Base-by-base conservation (phyloP, 37 sponge, comb jelly and placozoan species). In the Dysidea cf. avara region DNA sequence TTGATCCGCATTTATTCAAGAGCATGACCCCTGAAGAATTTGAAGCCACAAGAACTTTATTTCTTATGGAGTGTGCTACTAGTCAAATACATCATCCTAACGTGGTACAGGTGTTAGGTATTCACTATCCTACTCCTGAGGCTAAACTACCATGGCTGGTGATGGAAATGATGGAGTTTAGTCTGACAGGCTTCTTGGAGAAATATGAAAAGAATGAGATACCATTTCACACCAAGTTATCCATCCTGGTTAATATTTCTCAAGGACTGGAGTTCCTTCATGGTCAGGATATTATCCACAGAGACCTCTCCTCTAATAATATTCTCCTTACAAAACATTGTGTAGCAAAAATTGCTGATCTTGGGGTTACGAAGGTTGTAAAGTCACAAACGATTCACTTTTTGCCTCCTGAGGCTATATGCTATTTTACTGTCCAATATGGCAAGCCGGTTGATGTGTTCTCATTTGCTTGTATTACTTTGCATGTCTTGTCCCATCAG, bases 241-340 rank as follows among this genome's bases (percentile, higher is more conserved):
- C 32, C 33, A 61, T 80, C 1, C 72, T 80, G 28, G 22, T 71
- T 18, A 71, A 71, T 37, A 66, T 70, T 29, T 21, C 55, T 0
- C 40, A 29, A 40, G 81, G 81, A 26, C 39, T 80, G 35, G 20
- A 40, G 2, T 71, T 51, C 46, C 56, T 80, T 25, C 81, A 80
- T 29, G 72, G 55, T 22, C 81, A 70, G 60, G 39, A 12, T 13
- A 71, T 80, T 20, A 52, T 80, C 12, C 81, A 80, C 35, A 62
- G 81, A 50, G 81, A 80, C 46, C 65, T 80, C 29, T 70, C 64
- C 16, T 31, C 81, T 20, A 80, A 80, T 54, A 80, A 80, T 48
- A 64, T 80, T 21, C 64, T 80, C 17, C 62, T 80, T 31, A 64
- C 81, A 1, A 43, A 52, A 2, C 37, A 59, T 14, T 12, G 69